Percentiles rank a stretch among this genome's conserved stretches.
Conservation (phyloP, 2,113 vertebrate genomes). For the Dolichallabes microphthalmus region DNA sequence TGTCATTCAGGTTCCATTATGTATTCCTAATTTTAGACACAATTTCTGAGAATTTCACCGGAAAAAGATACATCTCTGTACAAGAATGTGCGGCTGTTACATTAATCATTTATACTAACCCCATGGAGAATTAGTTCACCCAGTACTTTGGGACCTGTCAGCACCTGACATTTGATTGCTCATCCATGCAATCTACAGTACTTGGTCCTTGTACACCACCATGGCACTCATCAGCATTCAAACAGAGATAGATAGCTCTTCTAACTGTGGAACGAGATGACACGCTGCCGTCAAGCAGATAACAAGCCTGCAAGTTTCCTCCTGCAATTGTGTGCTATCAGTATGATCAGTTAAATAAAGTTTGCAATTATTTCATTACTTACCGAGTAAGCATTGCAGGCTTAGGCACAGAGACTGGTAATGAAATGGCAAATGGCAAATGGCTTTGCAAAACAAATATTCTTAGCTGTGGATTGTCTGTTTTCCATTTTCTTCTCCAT, state of each 20-base stretch:
- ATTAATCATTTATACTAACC: slow-evolving; percentile 21
- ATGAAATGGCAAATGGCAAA: too few relatives aligned
- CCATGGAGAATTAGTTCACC: slow-evolving; percentile 24
- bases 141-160: slow-evolving; percentile 14
- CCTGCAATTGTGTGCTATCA: slow-evolving; percentile 28
- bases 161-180: slow-evolving; percentile 28
- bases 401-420: slow-evolving; percentile 7
- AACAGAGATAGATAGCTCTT: slow-evolving; percentile 18
- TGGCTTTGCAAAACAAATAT: slow-evolving; percentile 3
- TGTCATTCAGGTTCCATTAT: not conserved
- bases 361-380: slow-evolving; percentile 35
- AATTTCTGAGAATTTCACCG: not conserved
- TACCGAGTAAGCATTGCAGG: slow-evolving; percentile 38
- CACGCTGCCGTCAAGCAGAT: slow-evolving; percentile 31
- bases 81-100: not conserved
- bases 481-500: not conserved
- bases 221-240: slow-evolving; percentile 45
- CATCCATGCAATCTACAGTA: slow-evolving; percentile 16
- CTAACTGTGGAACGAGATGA: slow-evolving; percentile 36
- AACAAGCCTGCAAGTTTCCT: slow-evolving; percentile 28
- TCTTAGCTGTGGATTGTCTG: not conserved
- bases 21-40: not conserved
- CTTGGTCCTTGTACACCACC: slow-evolving; percentile 19
- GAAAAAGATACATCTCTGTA: not conserved
- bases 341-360: slow-evolving; percentile 43